Percentiles rank a stretch among this genome's conserved stretches.
These are phyloP conservation scores for Bujurquina vittata DNA, from an alignment of 2,113 vertebrate species.

Conservation along the genomic window DNA sequence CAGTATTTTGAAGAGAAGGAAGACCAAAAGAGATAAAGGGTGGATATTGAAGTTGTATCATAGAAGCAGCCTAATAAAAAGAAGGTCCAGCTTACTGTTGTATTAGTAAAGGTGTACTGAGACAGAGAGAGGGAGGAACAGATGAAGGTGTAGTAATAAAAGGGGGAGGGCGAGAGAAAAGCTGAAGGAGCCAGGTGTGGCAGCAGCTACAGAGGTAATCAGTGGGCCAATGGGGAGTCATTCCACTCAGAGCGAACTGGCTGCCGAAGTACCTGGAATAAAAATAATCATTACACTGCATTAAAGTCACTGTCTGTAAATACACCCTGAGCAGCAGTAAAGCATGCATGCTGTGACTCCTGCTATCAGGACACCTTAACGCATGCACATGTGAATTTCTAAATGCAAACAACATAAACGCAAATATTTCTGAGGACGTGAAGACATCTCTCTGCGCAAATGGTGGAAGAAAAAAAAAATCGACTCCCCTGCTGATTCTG, in stretches of 20 bases:
- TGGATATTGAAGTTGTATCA: background rate
- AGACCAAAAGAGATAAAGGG: background rate
- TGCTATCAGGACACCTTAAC: slow-evolving; percentile 40
- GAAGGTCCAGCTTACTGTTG: background rate
- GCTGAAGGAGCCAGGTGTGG: slow-evolving; percentile 74
- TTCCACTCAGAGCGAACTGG: slow-evolving; percentile 74
- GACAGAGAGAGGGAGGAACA: slow-evolving; percentile 19
- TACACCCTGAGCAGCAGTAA: slow-evolving; percentile 77
- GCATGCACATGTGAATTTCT: slow-evolving; percentile 11
- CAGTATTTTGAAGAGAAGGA: background rate
- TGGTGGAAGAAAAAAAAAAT: slow-evolving; percentile 12
- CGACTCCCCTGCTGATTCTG: slow-evolving; percentile 45
- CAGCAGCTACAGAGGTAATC: slow-evolving; percentile 77
- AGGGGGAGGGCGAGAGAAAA: slow-evolving; percentile 25
- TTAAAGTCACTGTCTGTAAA: slow-evolving; percentile 82
- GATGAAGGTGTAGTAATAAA: slow-evolving; percentile 51
- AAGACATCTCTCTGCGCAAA: slow-evolving; percentile 9
- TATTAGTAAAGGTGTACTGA: slow-evolving; percentile 3
- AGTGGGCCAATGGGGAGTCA: slow-evolving; percentile 77
- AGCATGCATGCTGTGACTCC: slow-evolving; percentile 45
- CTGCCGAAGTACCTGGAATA: slow-evolving; percentile 76
- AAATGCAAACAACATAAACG: slow-evolving; percentile 49
- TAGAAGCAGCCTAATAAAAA: background rate
- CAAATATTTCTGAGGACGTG: slow-evolving; percentile 25
- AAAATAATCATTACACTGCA: slow-evolving; percentile 83